phyloP scores from a whole-genome alignment of 2,797 vertebrate species.

The Steatocranus sp. region DNA sequence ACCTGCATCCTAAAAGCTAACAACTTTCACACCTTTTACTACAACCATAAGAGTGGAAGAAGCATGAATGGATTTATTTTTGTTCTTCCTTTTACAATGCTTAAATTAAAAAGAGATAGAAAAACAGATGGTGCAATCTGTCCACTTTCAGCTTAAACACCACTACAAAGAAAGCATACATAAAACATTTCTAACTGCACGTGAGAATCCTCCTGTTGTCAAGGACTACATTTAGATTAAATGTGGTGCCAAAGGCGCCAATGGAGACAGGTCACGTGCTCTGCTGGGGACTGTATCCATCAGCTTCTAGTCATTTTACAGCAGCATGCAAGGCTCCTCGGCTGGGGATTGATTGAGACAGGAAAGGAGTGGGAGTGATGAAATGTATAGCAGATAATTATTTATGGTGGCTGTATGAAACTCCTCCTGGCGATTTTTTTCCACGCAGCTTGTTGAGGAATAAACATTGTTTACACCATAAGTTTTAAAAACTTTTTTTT shows the following conservation, averaged over 20 bases:
- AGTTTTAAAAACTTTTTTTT: conserved; percentile 18
- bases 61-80: not conserved
- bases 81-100: not conserved
- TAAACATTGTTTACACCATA: conserved; percentile 23
- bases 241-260: conserved; percentile 37
- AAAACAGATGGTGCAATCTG: not conserved
- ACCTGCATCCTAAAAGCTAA: conserved; percentile 37
- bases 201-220: conserved; percentile 35
- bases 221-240: conserved; percentile 64
- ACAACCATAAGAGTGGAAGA: not conserved
- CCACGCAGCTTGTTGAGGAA: not conserved
- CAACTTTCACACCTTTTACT: conserved; percentile 42
- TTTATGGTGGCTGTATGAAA: conserved; percentile 50
- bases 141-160: not conserved
- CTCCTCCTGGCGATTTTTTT: conserved; percentile 45
- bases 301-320: conserved; percentile 69
- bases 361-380: conserved; percentile 71
- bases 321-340: conserved; percentile 59
- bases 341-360: conserved; percentile 69
- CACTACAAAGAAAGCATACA: not conserved
- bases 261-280: conserved; percentile 60
- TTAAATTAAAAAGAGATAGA: not conserved
- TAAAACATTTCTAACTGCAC: not conserved
- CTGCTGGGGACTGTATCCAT: conserved; percentile 64
- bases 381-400: conserved; percentile 74